These are phyloP conservation scores for Crossaster papposus DNA, from an alignment of 53 echinoderm and acorn worm species.

Conservation along the genomic window DNA sequence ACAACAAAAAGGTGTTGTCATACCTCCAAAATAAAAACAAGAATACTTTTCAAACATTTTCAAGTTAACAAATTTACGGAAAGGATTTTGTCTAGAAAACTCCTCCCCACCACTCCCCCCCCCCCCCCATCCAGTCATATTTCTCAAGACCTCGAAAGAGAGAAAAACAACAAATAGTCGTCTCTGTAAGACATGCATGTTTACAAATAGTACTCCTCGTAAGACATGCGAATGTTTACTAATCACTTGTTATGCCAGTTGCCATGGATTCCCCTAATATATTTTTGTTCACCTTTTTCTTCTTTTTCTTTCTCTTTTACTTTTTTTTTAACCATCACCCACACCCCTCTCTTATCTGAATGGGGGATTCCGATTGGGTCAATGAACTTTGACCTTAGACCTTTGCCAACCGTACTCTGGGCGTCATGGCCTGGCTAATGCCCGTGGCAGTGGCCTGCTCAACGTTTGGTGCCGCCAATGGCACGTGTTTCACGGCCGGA, in stretches of 20 bases:
- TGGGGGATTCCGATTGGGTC: background rate
- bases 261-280: slow-evolving; percentile 3
- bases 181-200: background rate
- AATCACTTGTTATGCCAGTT: background rate
- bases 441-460: slow-evolving; percentile 78
- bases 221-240: background rate
- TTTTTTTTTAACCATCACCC: background rate
- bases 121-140: too few species aligned
- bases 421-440: slow-evolving; percentile 84
- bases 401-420: slow-evolving; percentile 75
- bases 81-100: too few species aligned
- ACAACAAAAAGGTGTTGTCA: background rate
- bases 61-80: background rate
- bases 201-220: background rate
- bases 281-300: background rate
- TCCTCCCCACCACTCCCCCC: too few species aligned
- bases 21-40: background rate
- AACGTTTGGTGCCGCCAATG: slow-evolving; percentile 83
- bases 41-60: background rate
- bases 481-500: slow-evolving; percentile 80
- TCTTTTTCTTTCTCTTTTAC: background rate
- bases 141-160: too few species aligned
- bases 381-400: slow-evolving; percentile 50
- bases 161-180: background rate
- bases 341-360: background rate